Base-by-base conservation (phyloP, 2,888 invertebrate species). In the Drosophila meridionalis region DNA sequence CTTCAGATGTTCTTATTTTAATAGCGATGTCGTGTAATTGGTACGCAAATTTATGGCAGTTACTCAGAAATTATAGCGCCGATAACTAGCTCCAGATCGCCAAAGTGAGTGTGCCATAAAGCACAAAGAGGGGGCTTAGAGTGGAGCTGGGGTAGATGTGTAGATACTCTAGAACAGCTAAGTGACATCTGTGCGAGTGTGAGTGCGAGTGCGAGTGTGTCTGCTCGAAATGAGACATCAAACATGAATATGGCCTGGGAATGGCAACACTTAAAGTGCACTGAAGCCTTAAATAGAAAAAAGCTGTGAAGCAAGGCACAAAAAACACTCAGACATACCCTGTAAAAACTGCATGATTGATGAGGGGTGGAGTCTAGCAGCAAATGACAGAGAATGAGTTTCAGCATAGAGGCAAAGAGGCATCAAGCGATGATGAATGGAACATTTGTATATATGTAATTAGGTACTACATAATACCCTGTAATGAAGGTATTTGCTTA, bases 31-130 rank as follows among this genome's bases (percentile, higher is more conserved):
- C 62, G 69, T 62, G 70, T 76, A 73, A 73, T 78, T 82, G 73
- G 73, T 78, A 59, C 38, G 75, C 78, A 77, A 69, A 85, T 85
- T 85, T 85, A 89, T 84, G 86, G 85, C 88, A 80, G 72, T 82
- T 67, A 61, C 73, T 84, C 78, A 80, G 85, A 76, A 87, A 83
- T 74, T 89, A 83, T 81, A 67, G 82, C 87, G 53, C 38, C 79
- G 68, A 78, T 76, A 84, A 69, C 72, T 56, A 65, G 53, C 53
- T 14, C 28, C 56, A 58, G 28, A 56, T 36, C 30, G 43, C 66
- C 28, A 64, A 64, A 58, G 64, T 61, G 70, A 61, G 40, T 62
- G 32, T 38, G 42, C 30, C 42, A 55, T 60, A 73, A 67, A 61
- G 43, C 67, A 30, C 36, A 55, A 32, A 43, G 43, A 56, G 58